Conservation (phyloP, 2,888 invertebrate species). For the Ochropleura plecta region DNA sequence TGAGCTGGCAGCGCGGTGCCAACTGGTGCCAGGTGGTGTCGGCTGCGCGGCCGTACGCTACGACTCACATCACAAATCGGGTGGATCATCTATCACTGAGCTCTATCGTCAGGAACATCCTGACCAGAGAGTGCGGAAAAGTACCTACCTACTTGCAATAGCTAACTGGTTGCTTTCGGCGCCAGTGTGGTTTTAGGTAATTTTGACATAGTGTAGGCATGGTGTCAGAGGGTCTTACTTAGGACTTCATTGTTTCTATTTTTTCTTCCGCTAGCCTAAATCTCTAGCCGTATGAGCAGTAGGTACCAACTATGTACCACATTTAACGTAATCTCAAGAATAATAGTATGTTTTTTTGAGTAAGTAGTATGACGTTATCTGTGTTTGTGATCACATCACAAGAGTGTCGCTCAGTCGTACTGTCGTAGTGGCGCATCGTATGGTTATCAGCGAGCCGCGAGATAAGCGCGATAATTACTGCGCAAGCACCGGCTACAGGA, state of each 20-base stretch:
- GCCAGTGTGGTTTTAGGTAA: too few relatives aligned
- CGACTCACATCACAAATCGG: too few relatives aligned
- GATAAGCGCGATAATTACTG: slow-evolving; percentile 69
- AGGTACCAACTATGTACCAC: background rate
- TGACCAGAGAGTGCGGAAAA: too few relatives aligned
- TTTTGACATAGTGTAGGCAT: too few relatives aligned
- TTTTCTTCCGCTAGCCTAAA: background rate
- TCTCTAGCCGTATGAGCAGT: background rate
- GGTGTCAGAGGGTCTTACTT: too few relatives aligned
- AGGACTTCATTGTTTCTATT: too few relatives aligned
- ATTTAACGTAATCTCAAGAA: slow-evolving; percentile 2
- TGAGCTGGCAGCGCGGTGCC: slow-evolving; percentile 53
- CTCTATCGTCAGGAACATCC: too few relatives aligned
- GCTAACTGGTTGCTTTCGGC: background rate
- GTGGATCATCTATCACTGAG: background rate
- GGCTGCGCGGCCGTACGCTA: background rate
- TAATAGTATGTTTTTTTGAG: slow-evolving; percentile 16
- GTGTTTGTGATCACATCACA: slow-evolving; percentile 63
- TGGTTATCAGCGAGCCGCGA: slow-evolving; percentile 63
- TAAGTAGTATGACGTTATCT: slow-evolving; percentile 58
- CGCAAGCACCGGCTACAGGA: slow-evolving; percentile 53
- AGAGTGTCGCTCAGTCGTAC: slow-evolving; percentile 49
- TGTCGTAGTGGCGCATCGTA: slow-evolving; percentile 60
- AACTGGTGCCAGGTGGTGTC: slow-evolving; percentile 20
- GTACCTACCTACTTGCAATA: background rate